Evolutionary conservation across 2,113 vertebrate genomes (phyloP).

Genomic region (Pedetes capensis): DNA sequence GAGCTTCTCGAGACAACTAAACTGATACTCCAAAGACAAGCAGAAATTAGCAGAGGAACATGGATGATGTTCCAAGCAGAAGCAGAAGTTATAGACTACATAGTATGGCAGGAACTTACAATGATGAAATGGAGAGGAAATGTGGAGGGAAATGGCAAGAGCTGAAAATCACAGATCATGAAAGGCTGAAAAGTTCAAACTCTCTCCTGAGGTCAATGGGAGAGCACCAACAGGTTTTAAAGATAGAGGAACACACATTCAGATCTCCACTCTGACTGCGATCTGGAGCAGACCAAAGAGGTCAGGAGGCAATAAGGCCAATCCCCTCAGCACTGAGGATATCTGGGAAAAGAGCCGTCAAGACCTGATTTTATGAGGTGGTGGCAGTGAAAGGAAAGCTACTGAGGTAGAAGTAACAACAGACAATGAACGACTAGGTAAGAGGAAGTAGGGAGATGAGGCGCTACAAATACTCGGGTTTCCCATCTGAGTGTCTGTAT

Average conservation of each 20-base stretch:
- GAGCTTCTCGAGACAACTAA: not conserved
- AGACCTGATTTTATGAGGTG: not conserved
- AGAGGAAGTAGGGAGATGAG: not conserved
- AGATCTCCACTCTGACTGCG: not conserved
- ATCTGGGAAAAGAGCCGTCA: not conserved
- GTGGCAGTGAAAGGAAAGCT: not conserved
- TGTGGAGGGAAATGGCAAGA: not conserved
- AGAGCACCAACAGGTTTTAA: not conserved
- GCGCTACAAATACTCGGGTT: not conserved
- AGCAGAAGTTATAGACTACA: accelerated
- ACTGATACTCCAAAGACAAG: not conserved
- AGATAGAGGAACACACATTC: not conserved
- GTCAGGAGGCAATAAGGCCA: not conserved
- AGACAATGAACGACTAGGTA: not conserved
- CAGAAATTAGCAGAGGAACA: not conserved
- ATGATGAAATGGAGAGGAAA: not conserved
- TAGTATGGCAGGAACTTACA: not conserved
- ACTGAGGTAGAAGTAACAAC: not conserved
- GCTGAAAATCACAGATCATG: not conserved
- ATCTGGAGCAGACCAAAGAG: not conserved
- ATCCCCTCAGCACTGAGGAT: not conserved
- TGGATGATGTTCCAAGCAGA: not conserved
- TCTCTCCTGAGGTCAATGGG: not conserved
- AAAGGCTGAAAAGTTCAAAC: not conserved
- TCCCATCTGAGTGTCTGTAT: not conserved